phyloP scores from a whole-genome alignment of 2,113 vertebrate species.

The Aplodontia rufa region DNA sequence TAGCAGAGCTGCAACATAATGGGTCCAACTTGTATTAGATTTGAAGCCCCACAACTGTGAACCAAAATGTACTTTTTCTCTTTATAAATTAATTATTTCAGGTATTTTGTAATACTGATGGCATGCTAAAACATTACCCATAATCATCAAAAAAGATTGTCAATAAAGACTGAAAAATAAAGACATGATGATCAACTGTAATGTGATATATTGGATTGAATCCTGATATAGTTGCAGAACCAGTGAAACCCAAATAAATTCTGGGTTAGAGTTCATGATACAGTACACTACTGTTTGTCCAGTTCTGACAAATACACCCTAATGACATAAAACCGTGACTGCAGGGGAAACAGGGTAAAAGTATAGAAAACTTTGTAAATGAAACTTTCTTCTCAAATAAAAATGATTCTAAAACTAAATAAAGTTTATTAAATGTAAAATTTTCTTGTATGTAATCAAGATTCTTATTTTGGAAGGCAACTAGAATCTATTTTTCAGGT shows the following conservation, averaged over 20 bases:
- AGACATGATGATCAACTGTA: background rate
- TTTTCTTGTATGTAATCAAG: background rate
- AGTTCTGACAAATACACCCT: background rate
- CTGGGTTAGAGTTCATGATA: background rate
- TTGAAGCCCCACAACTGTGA: background rate
- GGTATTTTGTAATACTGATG: background rate
- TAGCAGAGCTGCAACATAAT: background rate
- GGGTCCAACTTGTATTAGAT: no score
- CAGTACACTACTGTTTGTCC: background rate
- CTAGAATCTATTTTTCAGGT: background rate
- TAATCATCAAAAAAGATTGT: background rate
- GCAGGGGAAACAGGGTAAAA: background rate
- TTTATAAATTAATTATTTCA: background rate
- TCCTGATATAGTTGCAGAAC: background rate
- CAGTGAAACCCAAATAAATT: background rate
- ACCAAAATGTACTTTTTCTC: background rate
- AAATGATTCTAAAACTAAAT: background rate
- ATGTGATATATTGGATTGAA: background rate
- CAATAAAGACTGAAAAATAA: background rate
- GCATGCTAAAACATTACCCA: background rate
- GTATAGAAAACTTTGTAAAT: background rate
- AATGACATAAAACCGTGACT: background rate
- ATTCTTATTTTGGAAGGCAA: background rate
- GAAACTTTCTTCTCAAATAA: background rate
- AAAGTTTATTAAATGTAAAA: background rate